Evolutionary conservation across 2,888 invertebrate genomes (phyloP).

Genomic region (Leuctra nigra): DNA sequence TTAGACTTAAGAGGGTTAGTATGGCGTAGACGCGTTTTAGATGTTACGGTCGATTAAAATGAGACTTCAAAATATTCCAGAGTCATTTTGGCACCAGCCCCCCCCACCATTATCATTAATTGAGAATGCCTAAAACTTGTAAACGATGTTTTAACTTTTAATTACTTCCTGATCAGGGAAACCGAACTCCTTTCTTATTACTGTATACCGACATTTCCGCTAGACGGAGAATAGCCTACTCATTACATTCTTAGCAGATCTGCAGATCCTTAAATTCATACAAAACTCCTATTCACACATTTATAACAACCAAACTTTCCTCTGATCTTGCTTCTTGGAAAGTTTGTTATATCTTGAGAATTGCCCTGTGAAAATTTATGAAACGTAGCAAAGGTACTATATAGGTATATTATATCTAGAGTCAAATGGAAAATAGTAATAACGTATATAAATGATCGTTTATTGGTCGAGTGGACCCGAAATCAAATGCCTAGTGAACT

Average conservation of each 20-base stretch:
- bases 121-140: constrained; percentile 4
- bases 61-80: too few species aligned
- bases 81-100: too few species aligned
- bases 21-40: too few species aligned
- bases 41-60: too few species aligned
- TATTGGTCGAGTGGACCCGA: constrained; percentile 5
- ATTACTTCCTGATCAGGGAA: constrained; percentile 6
- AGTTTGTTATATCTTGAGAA: background rate
- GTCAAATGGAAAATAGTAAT: too few species aligned
- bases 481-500: constrained; percentile 12
- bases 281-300: constrained; percentile 6
- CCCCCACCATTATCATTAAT: too few species aligned
- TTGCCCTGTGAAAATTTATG: constrained; percentile 1
- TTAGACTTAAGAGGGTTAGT: too few species aligned
- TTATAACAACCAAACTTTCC: constrained; percentile 3
- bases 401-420: too few species aligned
- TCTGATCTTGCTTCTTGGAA: background rate
- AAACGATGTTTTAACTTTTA: constrained; percentile 9
- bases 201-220: background rate
- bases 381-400: background rate
- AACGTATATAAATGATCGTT: too few species aligned
- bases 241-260: background rate
- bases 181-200: background rate
- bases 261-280: background rate
- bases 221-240: background rate